Conservation (phyloP, 2,888 invertebrate species). For the Lamproptera curius region DNA sequence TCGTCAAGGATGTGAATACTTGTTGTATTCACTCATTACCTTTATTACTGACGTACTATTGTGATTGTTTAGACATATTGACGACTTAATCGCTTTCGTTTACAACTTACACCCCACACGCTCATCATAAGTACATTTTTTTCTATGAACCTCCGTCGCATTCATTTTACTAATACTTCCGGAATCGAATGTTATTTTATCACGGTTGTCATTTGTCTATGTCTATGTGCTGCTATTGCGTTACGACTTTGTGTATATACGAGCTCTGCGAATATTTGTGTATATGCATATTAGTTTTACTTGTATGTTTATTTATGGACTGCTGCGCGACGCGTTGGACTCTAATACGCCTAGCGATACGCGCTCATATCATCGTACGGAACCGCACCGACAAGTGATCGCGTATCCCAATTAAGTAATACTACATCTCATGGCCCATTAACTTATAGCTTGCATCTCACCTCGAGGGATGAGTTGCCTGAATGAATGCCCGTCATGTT, state of each 20-base stretch:
- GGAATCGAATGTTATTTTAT: neutral
- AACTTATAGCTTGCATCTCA: too few species aligned
- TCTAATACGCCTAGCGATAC: neutral
- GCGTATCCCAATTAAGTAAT: neutral
- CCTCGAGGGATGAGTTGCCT: too few species aligned
- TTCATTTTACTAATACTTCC: neutral
- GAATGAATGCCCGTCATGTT: too few species aligned
- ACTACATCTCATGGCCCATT: neutral
- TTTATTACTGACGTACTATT: too few species aligned
- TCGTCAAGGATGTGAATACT: too few species aligned
- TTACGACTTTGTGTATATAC: slow-evolving; percentile 13
- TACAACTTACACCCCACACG: too few species aligned
- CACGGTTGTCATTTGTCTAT: neutral
- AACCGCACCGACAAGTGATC: slow-evolving; percentile 9
- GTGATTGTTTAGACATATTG: too few species aligned
- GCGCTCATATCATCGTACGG: neutral
- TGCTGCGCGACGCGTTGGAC: neutral
- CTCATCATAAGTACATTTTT: neutral
- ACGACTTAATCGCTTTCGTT: too few species aligned
- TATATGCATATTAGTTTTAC: neutral
- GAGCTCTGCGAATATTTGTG: slow-evolving; percentile 17
- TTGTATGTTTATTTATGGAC: neutral
- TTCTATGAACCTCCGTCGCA: neutral
- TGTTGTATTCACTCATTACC: too few species aligned
- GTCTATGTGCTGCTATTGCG: slow-evolving; percentile 9